Evolutionary conservation across 2,113 vertebrate species (phyloP).

Genomic region (Neodon shergylaensis): DNA sequence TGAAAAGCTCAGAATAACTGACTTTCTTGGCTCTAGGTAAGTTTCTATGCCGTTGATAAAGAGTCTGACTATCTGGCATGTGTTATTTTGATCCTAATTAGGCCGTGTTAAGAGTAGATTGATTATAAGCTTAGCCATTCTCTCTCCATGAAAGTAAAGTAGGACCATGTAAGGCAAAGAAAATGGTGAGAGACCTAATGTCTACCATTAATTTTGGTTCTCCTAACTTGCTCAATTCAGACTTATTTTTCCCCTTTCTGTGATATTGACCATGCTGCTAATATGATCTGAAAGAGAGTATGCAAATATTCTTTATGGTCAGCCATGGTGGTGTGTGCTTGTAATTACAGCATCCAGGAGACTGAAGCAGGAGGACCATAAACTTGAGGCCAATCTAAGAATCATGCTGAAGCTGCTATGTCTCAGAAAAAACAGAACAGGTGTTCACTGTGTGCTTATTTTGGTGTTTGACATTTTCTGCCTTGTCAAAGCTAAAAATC

Average conservation of each 20-base stretch:
- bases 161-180: neutral
- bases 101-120: neutral
- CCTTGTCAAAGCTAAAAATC: neutral
- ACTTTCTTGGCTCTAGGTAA: slow-evolving; percentile 30
- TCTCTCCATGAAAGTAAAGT: neutral
- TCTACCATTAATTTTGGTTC: slow-evolving; percentile 5
- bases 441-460: neutral
- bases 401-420: neutral
- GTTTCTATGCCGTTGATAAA: slow-evolving; percentile 1
- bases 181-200: neutral
- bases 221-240: neutral
- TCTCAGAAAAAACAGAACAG: neutral
- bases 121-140: neutral
- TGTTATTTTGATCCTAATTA: neutral
- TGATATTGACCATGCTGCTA: neutral
- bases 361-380: neutral
- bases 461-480: neutral
- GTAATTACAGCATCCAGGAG: neutral
- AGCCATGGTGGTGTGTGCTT: neutral
- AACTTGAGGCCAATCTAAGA: neutral
- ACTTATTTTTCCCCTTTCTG: neutral
- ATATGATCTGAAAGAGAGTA: neutral
- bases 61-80: neutral
- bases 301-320: neutral
- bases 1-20: slow-evolving; percentile 25